These are phyloP conservation scores for Drosophila tristis DNA, from an alignment of 1,140 invertebrate genomes.

Conservation along the genomic window DNA sequence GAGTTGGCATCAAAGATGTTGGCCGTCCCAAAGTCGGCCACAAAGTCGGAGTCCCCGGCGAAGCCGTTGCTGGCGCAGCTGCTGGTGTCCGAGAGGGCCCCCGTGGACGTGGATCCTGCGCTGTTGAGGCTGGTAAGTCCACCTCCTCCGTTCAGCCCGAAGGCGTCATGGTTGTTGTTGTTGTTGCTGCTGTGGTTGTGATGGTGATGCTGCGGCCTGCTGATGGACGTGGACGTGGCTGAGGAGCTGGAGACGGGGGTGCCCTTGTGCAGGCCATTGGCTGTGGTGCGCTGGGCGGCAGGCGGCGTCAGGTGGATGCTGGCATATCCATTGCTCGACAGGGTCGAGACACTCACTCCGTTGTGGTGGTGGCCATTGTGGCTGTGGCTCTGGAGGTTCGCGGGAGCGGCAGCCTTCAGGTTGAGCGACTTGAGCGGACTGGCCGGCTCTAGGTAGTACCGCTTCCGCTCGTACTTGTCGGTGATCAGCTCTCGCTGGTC, in stretches of 20 bases:
- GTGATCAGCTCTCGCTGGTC: conserved; percentile 97
- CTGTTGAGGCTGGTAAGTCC: conserved; percentile 64
- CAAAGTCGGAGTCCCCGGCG: conserved; percentile 85
- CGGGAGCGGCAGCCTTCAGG: conserved; percentile 66
- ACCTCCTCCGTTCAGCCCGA: conserved; percentile 49
- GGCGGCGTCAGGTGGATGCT: conserved; percentile 80
- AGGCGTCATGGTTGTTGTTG: conserved; percentile 60
- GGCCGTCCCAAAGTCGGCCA: conserved; percentile 88
- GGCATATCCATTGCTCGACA: conserved; percentile 64
- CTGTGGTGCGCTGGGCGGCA: conserved; percentile 71
- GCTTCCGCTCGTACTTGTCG: conserved; percentile 96
- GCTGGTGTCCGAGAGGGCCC: conserved; percentile 75
- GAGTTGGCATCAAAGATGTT: conserved; percentile 85
- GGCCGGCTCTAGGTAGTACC: conserved; percentile 89
- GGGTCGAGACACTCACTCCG: conserved; percentile 15
- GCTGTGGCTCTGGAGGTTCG: conserved; percentile 22
- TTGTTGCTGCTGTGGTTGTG: conserved; percentile 40
- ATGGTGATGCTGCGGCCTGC: conserved; percentile 72
- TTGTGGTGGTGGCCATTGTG: conserved; percentile 48
- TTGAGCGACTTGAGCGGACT: conserved; percentile 85
- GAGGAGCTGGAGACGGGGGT: conserved; percentile 12
- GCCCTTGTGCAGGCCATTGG: conserved; percentile 68
- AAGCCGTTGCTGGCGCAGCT: conserved; percentile 82
- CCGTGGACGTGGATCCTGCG: conserved; percentile 83
- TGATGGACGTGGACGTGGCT: conserved; percentile 58